These are phyloP conservation scores for Lydus trimaculatus DNA, from an alignment of 2,888 invertebrate genomes.

Conservation along the genomic window DNA sequence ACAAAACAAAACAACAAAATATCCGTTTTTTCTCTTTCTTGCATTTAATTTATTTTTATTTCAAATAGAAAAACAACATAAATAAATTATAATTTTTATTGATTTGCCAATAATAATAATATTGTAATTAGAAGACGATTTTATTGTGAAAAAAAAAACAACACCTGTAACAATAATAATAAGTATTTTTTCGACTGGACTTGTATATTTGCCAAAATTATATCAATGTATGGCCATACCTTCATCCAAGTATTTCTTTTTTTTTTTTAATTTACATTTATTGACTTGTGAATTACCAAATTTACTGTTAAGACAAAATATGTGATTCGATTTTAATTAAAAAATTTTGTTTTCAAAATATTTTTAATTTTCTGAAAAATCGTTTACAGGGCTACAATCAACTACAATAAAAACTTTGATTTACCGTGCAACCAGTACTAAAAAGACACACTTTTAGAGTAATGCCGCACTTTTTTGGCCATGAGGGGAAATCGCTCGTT, in stretches of 20 bases:
- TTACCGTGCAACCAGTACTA: too few relatives aligned
- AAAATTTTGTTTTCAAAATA: conserved; percentile 38
- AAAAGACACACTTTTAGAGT: too few relatives aligned
- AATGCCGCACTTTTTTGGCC: too few relatives aligned
- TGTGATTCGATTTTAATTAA: conserved; percentile 54
- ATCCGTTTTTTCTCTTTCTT: conserved; percentile 19
- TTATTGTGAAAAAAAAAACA: conserved; percentile 12
- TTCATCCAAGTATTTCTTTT: conserved; percentile 44
- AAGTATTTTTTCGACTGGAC: conserved; percentile 31
- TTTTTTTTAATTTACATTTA: conserved; percentile 39
- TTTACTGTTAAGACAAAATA: conserved; percentile 51
- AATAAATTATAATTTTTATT: conserved; percentile 14
- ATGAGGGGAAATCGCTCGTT: too few relatives aligned
- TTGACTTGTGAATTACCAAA: conserved; percentile 46
- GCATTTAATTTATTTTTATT: conserved; percentile 24
- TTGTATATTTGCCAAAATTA: conserved; percentile 30
- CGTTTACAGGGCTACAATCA: too few relatives aligned
- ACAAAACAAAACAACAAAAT: too few relatives aligned
- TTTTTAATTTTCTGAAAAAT: background rate
- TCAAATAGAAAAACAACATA: too few relatives aligned
- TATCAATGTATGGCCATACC: conserved; percentile 35
- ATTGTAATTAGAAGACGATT: conserved; percentile 18
- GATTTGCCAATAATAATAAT: conserved; percentile 10
- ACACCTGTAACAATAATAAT: conserved; percentile 25
- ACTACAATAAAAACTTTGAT: too few relatives aligned